Evolutionary conservation across 2,888 invertebrate genomes (phyloP).

Genomic region (Subacronicta megacephala): DNA sequence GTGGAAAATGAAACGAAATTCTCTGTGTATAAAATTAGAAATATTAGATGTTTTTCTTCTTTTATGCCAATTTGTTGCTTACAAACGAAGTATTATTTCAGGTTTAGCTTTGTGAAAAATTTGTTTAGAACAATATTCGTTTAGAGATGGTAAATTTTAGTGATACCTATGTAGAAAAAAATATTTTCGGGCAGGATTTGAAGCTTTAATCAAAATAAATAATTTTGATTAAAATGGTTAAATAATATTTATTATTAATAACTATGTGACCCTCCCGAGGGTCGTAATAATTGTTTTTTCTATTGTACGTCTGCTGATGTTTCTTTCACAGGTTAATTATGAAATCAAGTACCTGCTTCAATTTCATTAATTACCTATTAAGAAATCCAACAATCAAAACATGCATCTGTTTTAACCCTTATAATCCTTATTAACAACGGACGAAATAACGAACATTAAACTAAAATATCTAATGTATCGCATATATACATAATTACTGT

Average conservation of each 20-base stretch:
- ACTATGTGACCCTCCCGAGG: no score
- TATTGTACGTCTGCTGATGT: no score
- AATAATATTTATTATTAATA: no score
- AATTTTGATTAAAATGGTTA: no score
- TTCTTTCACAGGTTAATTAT: no score
- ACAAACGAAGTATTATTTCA: slow-evolving; percentile 6
- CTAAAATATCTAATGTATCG: slow-evolving; percentile 61
- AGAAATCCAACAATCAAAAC: not conserved
- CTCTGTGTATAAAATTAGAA: slow-evolving; percentile 32
- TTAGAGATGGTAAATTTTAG: no score
- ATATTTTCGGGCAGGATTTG: no score
- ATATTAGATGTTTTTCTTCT: slow-evolving; percentile 21
- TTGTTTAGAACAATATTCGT: not conserved
- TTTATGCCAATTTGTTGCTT: slow-evolving; percentile 4
- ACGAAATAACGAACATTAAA: slow-evolving; percentile 56
- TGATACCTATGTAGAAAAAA: no score
- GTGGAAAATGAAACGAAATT: slow-evolving; percentile 15
- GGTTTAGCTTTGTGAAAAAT: not conserved
- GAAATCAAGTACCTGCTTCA: no score
- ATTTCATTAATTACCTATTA: no score
- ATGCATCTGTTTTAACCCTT: slow-evolving; percentile 26
- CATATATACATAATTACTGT: slow-evolving; percentile 59
- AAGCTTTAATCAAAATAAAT: no score
- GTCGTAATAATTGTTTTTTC: no score
- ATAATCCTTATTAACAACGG: slow-evolving; percentile 52